Conservation (phyloP, 2,888 invertebrate species). For the Lithophane ornitopus region DNA sequence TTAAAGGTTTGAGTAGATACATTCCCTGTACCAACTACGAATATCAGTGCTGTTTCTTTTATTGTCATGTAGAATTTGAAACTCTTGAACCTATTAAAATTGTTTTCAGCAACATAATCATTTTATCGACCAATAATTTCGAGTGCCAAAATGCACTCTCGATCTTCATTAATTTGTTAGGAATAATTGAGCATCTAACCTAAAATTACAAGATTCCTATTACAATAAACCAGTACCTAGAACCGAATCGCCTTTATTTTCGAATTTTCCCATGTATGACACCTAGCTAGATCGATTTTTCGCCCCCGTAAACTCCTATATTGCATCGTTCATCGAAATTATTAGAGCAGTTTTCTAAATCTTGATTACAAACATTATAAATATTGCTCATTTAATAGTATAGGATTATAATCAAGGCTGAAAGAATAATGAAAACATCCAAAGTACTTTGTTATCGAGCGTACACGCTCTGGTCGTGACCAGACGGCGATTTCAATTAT, state of each 20-base stretch:
- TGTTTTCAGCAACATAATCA: not conserved
- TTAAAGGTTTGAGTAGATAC: not conserved
- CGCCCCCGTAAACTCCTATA: too few species aligned
- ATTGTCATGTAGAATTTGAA: not conserved
- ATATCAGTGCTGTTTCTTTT: not conserved
- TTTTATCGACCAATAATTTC: not conserved
- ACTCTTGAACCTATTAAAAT: too few species aligned
- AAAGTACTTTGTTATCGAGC: slow-evolving; percentile 69
- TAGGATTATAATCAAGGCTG: slow-evolving; percentile 1
- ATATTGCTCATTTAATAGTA: too few species aligned
- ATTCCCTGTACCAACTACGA: too few species aligned
- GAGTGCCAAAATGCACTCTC: not conserved
- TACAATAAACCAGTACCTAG: not conserved
- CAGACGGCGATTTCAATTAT: slow-evolving; percentile 90
- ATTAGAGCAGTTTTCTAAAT: too few species aligned
- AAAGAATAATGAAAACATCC: slow-evolving; percentile 56
- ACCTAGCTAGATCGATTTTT: too few species aligned
- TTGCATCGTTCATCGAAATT: too few species aligned
- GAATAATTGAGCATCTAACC: not conserved
- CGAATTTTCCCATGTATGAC: too few species aligned
- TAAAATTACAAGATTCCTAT: not conserved
- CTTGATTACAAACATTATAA: too few species aligned
- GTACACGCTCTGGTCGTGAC: slow-evolving; percentile 87
- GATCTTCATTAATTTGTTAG: not conserved
- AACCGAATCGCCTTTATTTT: too few species aligned